These are phyloP conservation scores for Eufriesea mexicana DNA, from an alignment of 1,140 invertebrate genomes.

Conservation along the genomic window DNA sequence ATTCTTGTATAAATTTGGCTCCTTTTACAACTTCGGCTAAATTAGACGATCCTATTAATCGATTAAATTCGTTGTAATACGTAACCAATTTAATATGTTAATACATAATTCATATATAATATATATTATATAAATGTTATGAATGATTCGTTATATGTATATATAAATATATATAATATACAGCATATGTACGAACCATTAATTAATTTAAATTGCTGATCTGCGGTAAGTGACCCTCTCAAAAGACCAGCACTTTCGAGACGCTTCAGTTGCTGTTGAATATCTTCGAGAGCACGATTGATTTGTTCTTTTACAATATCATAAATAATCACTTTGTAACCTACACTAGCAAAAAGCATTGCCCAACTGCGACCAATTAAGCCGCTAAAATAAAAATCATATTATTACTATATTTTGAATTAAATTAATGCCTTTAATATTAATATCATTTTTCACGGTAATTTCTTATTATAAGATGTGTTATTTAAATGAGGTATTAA, in stretches of 20 bases:
- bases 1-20: conserved; percentile 93
- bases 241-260: conserved; percentile 88
- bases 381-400: conserved; percentile 86
- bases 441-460: neutral
- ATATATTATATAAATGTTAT: neutral
- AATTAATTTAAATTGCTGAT: conserved; percentile 90
- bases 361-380: conserved; percentile 97
- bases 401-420: neutral
- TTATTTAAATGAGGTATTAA: neutral
- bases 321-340: conserved; percentile 93
- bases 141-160: neutral
- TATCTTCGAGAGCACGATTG: conserved; percentile 87
- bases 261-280: conserved; percentile 87
- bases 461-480: neutral
- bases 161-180: neutral
- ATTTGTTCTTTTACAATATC: conserved; percentile 91
- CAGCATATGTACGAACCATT: conserved; percentile 83
- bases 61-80: neutral
- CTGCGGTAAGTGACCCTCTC: conserved; percentile 88
- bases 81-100: no score
- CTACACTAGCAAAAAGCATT: conserved; percentile 96
- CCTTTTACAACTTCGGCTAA: conserved; percentile 87
- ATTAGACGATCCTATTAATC: conserved; percentile 84
- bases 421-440: neutral
- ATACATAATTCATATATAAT: no score